A percentile compares a stretch with the other conserved stretches of the same genome.
Evolutionary conservation across 2,888 invertebrate genomes (phyloP).

Genomic region (Heteropelma amictum): DNA sequence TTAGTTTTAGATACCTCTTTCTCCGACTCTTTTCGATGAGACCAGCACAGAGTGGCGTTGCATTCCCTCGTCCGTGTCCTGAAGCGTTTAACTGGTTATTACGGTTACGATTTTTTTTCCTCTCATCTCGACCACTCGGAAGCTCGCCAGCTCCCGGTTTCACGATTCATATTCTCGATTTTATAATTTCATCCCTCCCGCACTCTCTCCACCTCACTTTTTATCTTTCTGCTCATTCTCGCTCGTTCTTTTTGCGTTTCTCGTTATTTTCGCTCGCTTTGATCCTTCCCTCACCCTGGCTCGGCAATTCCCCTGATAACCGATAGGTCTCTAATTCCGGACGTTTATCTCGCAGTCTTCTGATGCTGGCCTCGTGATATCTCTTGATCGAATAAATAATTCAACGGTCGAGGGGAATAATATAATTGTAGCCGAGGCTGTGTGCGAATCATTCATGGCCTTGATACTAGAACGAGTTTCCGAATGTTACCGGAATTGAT

Average conservation of each 20-base stretch:
- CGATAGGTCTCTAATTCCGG: slow-evolving; percentile 41
- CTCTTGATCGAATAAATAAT: too few relatives aligned
- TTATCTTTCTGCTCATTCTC: neutral
- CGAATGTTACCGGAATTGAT: too few relatives aligned
- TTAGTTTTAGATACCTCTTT: slow-evolving; percentile 72
- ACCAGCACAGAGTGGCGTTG: slow-evolving; percentile 23
- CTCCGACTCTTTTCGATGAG: slow-evolving; percentile 32
- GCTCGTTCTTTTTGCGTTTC: neutral
- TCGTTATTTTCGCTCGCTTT: neutral
- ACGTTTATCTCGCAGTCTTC: too few relatives aligned
- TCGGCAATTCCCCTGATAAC: neutral
- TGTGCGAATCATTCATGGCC: too few relatives aligned
- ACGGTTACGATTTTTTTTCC: slow-evolving; percentile 68
- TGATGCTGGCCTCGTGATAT: too few relatives aligned
- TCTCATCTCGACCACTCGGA: slow-evolving; percentile 53
- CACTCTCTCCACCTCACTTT: too few relatives aligned
- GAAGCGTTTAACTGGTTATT: slow-evolving; percentile 74
- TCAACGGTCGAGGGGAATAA: too few relatives aligned
- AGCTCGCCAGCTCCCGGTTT: slow-evolving; percentile 42
- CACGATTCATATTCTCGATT: slow-evolving; percentile 46
- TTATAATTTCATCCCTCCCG: slow-evolving; percentile 27
- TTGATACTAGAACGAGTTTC: too few relatives aligned
- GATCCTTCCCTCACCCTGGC: neutral
- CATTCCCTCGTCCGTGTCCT: slow-evolving; percentile 57
- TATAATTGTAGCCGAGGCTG: too few relatives aligned